Conservation (phyloP, 2,113 vertebrate species). For the Hemicordylus capensis region DNA sequence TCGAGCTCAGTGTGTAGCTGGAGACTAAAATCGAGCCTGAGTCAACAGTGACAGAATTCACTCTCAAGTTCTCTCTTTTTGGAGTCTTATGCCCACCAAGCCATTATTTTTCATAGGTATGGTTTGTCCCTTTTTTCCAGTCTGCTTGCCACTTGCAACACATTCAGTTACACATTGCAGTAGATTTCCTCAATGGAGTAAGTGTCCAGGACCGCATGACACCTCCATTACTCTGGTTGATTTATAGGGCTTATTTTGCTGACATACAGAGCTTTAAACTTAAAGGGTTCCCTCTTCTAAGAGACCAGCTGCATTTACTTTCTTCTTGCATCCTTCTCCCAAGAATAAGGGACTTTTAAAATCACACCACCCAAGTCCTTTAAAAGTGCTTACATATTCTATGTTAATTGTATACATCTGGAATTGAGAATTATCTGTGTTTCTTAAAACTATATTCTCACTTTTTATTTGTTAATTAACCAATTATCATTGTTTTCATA, state of each 20-base stretch:
- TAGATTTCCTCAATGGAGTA: background rate
- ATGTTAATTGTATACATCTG: background rate
- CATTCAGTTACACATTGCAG: conserved; percentile 19
- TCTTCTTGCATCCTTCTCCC: background rate
- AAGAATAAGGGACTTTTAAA: background rate
- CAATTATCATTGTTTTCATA: background rate
- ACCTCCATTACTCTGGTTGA: conserved; percentile 14
- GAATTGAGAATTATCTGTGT: background rate
- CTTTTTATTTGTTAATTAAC: background rate
- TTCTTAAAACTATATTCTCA: background rate
- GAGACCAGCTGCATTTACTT: background rate
- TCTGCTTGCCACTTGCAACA: background rate
- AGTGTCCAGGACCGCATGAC: background rate
- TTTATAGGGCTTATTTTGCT: background rate
- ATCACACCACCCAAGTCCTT: background rate
- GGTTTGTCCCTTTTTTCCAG: background rate
- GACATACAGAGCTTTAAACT: accelerated
- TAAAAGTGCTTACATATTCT: background rate
- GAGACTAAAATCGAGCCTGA: too few species aligned
- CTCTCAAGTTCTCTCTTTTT: background rate
- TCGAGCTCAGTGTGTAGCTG: background rate
- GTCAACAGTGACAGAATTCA: conserved; percentile 38
- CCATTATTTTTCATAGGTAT: background rate
- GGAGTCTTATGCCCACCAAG: background rate
- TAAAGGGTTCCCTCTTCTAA: accelerated